Conservation (phyloP, 2,888 invertebrate species). For the Maniola hyperantus region DNA sequence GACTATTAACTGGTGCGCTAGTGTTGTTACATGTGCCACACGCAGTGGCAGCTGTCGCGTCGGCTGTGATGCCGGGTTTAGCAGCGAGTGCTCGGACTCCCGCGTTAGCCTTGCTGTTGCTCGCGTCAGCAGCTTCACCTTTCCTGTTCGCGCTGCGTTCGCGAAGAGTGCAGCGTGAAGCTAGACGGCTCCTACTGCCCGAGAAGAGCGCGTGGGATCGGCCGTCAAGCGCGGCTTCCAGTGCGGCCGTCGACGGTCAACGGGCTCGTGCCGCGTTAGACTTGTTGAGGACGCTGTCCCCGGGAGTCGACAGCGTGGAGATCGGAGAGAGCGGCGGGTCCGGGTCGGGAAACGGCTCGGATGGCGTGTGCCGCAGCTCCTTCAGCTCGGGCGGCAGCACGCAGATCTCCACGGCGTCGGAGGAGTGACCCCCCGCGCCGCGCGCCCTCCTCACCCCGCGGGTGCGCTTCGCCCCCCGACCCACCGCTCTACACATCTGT, state of each 20-base stretch:
- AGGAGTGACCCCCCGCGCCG: slow-evolving; percentile 71
- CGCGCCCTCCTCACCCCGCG: slow-evolving; percentile 50
- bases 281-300: slow-evolving; percentile 69
- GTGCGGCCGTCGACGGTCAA: slow-evolving; percentile 81
- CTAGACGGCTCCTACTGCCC: slow-evolving; percentile 61
- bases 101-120: slow-evolving; percentile 81
- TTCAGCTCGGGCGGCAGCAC: slow-evolving; percentile 86
- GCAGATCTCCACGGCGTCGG: slow-evolving; percentile 84
- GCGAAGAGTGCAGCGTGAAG: slow-evolving; percentile 42
- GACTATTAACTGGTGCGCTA: slow-evolving; percentile 84
- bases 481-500: slow-evolving; percentile 82
- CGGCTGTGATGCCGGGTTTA: slow-evolving; percentile 78
- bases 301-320: slow-evolving; percentile 69
- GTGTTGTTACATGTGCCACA: slow-evolving; percentile 90
- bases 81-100: slow-evolving; percentile 75
- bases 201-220: slow-evolving; percentile 74
- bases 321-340: slow-evolving; percentile 38
- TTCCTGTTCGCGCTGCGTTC: slow-evolving; percentile 71
- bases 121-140: slow-evolving; percentile 86
- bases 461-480: slow-evolving; percentile 71
- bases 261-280: slow-evolving; percentile 73
- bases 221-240: slow-evolving; percentile 77
- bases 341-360: slow-evolving; percentile 69
- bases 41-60: slow-evolving; percentile 64
- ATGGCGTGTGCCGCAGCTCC: slow-evolving; percentile 82